phyloP scores from a whole-genome alignment of 2,888 invertebrate genomes.

The Choreutis nemorana region DNA sequence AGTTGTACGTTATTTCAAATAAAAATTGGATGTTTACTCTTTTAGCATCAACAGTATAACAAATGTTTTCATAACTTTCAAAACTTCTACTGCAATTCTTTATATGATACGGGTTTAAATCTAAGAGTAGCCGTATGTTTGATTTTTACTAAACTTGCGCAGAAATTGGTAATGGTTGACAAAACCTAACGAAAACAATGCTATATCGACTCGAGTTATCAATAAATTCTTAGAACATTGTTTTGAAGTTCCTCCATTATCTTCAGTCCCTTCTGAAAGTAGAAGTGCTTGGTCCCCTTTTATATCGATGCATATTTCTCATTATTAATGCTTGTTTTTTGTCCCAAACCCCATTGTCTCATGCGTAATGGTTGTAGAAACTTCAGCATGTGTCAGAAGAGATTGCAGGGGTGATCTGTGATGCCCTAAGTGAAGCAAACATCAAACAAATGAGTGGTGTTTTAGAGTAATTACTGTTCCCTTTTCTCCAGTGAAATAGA shows the following conservation, averaged over 20 bases:
- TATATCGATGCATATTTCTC: slow-evolving; percentile 59
- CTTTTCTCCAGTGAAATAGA: slow-evolving; percentile 57
- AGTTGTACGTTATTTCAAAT: too few species aligned
- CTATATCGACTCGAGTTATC: too few species aligned
- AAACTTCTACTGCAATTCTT: too few species aligned
- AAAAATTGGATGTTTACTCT: too few species aligned
- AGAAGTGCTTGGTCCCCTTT: slow-evolving; percentile 30
- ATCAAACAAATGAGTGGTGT: slow-evolving; percentile 67
- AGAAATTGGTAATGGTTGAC: too few species aligned
- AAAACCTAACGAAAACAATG: too few species aligned
- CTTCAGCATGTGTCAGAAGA: slow-evolving; percentile 52
- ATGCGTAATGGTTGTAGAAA: slow-evolving; percentile 48
- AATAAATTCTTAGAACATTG: too few species aligned
- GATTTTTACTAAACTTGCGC: too few species aligned
- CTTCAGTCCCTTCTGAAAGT: slow-evolving; percentile 35
- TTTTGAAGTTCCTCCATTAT: slow-evolving; percentile 44
- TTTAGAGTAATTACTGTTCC: slow-evolving; percentile 65
- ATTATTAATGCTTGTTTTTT: slow-evolving; percentile 64
- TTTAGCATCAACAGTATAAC: too few species aligned
- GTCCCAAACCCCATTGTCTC: slow-evolving; percentile 53
- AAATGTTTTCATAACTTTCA: too few species aligned
- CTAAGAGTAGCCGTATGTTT: too few species aligned
- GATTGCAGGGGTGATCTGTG: slow-evolving; percentile 52
- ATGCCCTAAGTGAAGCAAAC: slow-evolving; percentile 60
- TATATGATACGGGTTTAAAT: too few species aligned